A percentile compares a stretch with the other conserved stretches of the same genome.
Conservation (phyloP, 2,113 vertebrate genomes). For the Nipponia nippon region DNA sequence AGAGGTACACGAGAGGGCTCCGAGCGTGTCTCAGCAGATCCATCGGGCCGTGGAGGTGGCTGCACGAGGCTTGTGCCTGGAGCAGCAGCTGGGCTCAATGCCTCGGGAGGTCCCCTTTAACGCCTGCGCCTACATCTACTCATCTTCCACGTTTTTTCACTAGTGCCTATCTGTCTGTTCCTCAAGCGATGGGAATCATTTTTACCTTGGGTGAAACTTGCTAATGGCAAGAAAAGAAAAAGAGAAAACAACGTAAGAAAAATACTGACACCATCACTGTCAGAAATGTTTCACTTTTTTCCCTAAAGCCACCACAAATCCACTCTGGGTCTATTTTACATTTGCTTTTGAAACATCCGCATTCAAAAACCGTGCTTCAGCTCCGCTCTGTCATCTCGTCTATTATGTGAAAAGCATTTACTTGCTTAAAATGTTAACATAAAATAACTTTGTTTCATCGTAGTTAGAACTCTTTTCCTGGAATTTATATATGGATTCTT, state of each 20-base stretch:
- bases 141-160: not conserved
- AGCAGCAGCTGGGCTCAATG: not conserved
- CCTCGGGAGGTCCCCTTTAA: not conserved
- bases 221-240: not conserved
- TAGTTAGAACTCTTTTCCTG: not conserved
- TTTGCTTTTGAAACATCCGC: not conserved
- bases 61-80: not conserved
- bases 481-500: not conserved
- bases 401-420: not conserved
- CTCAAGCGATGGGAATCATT: not conserved
- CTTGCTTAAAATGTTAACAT: not conserved
- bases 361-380: not conserved
- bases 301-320: not conserved
- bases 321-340: not conserved
- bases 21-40: not conserved
- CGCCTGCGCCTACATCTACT: not conserved
- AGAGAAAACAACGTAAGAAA: not conserved
- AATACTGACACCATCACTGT: not conserved
- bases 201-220: not conserved
- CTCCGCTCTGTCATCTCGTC: constrained; percentile 8
- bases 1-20: not conserved
- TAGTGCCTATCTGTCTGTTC: not conserved
- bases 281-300: not conserved
- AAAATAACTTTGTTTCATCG: not conserved
- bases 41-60: rapidly evolving